Evolutionary conservation across 2,888 invertebrate genomes (phyloP), one percentile per base, ranked within the genome.

Genomic region (Yponomeuta plumbellus): DNA sequence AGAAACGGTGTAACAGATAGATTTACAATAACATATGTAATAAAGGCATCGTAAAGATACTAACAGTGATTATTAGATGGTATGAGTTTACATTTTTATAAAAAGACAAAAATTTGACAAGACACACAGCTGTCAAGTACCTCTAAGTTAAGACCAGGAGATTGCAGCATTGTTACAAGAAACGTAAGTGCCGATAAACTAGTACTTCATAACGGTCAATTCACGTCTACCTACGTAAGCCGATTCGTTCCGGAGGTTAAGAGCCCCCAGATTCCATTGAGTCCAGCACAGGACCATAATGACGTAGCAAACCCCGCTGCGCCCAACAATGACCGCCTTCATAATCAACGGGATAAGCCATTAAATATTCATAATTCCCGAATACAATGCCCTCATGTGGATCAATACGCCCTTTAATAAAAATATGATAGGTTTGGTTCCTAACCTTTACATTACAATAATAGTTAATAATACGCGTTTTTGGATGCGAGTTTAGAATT

Each of bases 361-460:
- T 85, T 80, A 84, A 85, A 86, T 86, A 88, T 88, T 87, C 83
- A 88, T 86, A 80, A 76, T 77, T 75, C 74, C 67, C 44, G 69
- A 68, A 70, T 70, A 78, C 76, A 80, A 80, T 76, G 70, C 73
- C 72, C 77, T 75, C 75, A 77, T 76, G 71, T 71, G 75, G 75
- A 83, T 76, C 82, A 85, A 85, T 81, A 73, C 73, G 74, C 70
- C 71, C 74, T 71, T 70, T 70, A 74, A 73, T 69, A 74, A 73
- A 71, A 71, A 72, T 70, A 74, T 69, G 68, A 65, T 65, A 65
- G 52, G 56, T 65, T 26, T 17, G 11, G 44, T 70, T 71, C 70
- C 71, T 72, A 74, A 76, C 71, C 69, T 64, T 65, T 22, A 56
- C 57, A 64, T 40, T 64, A 56, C 44, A 34, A 52, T 4, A 13